phyloP scores from a whole-genome alignment of 2,797 vertebrate species.

The Balearica regulorum region DNA sequence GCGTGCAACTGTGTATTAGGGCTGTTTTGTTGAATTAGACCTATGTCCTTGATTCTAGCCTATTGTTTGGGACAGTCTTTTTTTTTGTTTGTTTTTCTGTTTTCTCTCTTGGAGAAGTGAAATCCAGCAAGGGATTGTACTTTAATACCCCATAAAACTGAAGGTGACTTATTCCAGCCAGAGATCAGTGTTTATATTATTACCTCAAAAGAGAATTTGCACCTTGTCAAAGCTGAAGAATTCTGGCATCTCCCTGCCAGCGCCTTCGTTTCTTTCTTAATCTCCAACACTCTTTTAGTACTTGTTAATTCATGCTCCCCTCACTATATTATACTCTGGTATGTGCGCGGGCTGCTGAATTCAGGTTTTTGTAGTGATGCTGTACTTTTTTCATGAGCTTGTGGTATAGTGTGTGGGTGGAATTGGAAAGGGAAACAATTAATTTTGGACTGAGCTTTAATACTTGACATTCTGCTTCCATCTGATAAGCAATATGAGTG shows the following conservation, averaged over 20 bases:
- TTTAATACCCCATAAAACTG: background rate
- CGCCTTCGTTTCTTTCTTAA: background rate
- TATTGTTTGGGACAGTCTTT: background rate
- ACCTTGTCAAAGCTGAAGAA: conserved; percentile 7
- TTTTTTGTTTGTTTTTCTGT: background rate
- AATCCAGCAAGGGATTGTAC: background rate
- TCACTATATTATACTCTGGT: background rate
- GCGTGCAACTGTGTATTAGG: background rate
- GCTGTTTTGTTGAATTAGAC: background rate
- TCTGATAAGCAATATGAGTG: conserved; percentile 42
- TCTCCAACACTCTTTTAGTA: background rate
- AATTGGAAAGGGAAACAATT: conserved; percentile 60
- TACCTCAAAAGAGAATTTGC: background rate
- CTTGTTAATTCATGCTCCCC: conserved; percentile 34
- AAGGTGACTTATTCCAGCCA: background rate
- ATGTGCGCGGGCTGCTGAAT: background rate
- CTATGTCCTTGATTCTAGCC: background rate
- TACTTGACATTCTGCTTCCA: conserved; percentile 55
- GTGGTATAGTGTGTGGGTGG: conserved; percentile 28
- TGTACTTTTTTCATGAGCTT: conserved; percentile 23
- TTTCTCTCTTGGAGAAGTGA: background rate
- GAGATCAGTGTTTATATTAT: background rate
- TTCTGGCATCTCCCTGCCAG: background rate
- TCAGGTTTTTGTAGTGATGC: conserved; percentile 13
- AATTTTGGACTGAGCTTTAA: conserved; percentile 58